phyloP scores from a whole-genome alignment of 2,113 vertebrate genomes.

The Carassius carassius region DNA sequence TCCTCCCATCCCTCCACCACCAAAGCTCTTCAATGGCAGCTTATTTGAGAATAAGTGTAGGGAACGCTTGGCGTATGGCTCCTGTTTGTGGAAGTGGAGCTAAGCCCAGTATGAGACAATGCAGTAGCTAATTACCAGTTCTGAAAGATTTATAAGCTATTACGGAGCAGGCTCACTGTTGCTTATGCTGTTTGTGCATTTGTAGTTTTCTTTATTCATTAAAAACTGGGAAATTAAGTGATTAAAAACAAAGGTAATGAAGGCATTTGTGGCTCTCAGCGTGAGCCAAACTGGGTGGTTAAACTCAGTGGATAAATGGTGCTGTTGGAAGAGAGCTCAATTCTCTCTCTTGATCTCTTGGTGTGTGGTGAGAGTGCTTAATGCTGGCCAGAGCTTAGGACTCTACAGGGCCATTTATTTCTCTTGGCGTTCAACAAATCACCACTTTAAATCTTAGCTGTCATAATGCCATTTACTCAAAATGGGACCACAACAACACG shows the following conservation, averaged over 20 bases:
- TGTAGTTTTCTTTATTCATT: conserved; percentile 71
- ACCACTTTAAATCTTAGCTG: conserved; percentile 48
- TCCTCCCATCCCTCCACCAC: not conserved
- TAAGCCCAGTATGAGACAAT: conserved; percentile 50
- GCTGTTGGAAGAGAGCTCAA: conserved; percentile 20
- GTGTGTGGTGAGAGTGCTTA: conserved; percentile 14
- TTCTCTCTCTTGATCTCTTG: not conserved
- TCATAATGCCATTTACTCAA: conserved; percentile 44
- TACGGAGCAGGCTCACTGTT: conserved; percentile 63
- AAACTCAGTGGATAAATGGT: conserved; percentile 39
- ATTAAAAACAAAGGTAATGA: conserved; percentile 69
- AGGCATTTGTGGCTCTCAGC: conserved; percentile 58
- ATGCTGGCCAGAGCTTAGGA: conserved; percentile 6
- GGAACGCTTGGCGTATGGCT: conserved; percentile 42
- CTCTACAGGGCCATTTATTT: conserved; percentile 38
- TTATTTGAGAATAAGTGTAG: conserved; percentile 8
- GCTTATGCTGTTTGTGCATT: conserved; percentile 67
- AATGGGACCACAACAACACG: conserved; percentile 26
- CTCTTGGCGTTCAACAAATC: conserved; percentile 38
- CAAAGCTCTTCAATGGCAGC: not conserved
- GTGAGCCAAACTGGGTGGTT: conserved; percentile 44
- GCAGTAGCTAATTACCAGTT: conserved; percentile 68
- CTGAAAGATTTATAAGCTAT: conserved; percentile 72
- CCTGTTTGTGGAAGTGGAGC: conserved; percentile 57
- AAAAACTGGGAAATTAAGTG: conserved; percentile 66